Percentiles rank a stretch among this genome's conserved stretches.
Evolutionary conservation across 2,797 vertebrate species (phyloP).

Genomic region (Pelobates cultripes): DNA sequence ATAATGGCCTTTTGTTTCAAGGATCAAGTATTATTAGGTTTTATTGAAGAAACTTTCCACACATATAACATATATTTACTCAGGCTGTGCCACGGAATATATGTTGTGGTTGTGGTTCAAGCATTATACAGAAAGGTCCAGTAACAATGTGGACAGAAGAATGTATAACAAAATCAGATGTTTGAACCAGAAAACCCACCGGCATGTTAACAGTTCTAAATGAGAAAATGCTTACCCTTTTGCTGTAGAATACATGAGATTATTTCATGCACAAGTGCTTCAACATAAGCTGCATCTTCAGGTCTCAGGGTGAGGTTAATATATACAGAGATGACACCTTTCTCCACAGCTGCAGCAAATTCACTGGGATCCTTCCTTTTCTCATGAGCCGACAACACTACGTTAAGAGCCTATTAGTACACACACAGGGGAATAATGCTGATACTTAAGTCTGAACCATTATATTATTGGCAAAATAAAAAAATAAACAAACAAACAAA

Average conservation of each 20-base stretch:
- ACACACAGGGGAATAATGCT: neutral
- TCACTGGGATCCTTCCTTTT: slow-evolving; percentile 41
- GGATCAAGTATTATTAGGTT: no score
- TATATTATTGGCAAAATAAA: neutral
- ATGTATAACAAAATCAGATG: no score
- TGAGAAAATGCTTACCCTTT: slow-evolving; percentile 39
- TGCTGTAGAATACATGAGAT: slow-evolving; percentile 7
- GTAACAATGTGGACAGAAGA: no score
- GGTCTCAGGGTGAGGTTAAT: slow-evolving; percentile 51
- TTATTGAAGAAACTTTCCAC: no score
- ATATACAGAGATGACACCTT: slow-evolving; percentile 46
- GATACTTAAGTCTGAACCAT: neutral
- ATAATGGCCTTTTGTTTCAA: no score
- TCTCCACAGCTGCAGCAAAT: slow-evolving; percentile 32
- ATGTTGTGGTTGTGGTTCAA: no score
- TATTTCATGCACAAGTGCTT: slow-evolving; percentile 36
- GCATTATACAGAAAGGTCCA: no score
- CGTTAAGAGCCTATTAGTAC: slow-evolving; percentile 27
- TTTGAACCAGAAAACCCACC: neutral
- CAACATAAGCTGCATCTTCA: slow-evolving; percentile 48
- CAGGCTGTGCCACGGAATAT: no score
- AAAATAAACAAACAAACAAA: neutral
- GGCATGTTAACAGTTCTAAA: neutral
- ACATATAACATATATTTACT: no score
- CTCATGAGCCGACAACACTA: slow-evolving; percentile 17